Evolutionary conservation across 2,888 invertebrate genomes (phyloP).

Genomic region (Plagodis pulveraria): DNA sequence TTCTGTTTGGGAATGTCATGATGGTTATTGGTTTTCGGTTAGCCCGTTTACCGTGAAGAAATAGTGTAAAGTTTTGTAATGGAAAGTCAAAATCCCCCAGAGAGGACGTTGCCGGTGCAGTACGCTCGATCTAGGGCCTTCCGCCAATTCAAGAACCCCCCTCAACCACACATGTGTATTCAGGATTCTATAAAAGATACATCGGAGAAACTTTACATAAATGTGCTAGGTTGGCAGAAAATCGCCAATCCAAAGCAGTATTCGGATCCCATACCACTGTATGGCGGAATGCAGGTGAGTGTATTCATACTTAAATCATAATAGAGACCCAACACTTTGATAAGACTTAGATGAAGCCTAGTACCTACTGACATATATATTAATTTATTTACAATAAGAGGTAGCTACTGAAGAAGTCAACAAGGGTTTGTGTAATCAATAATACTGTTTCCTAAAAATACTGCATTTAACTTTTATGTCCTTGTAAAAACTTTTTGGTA

Average conservation of each 20-base stretch:
- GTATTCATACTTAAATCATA: constrained; percentile 3
- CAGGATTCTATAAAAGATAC: constrained; percentile 86
- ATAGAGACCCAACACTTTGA: too few relatives aligned
- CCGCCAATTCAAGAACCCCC: constrained; percentile 89
- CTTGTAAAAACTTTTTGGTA: too few relatives aligned
- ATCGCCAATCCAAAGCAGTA: constrained; percentile 88
- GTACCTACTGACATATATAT: too few relatives aligned
- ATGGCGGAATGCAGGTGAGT: constrained; percentile 89
- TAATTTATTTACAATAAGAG: too few relatives aligned
- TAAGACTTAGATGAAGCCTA: too few relatives aligned
- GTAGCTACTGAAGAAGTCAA: too few relatives aligned
- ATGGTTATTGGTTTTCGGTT: constrained; percentile 62
- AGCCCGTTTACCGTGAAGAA: constrained; percentile 50
- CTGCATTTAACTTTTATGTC: too few relatives aligned
- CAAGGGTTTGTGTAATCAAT: too few relatives aligned
- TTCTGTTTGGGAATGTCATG: constrained; percentile 62
- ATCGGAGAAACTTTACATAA: constrained; percentile 86
- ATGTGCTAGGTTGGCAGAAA: constrained; percentile 90
- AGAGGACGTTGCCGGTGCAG: constrained; percentile 79
- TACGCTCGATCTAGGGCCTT: constrained; percentile 86
- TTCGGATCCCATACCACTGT: constrained; percentile 88
- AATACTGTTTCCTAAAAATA: too few relatives aligned
- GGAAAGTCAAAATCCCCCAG: constrained; percentile 74
- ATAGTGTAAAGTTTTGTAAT: constrained; percentile 53
- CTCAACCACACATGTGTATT: constrained; percentile 91